Evolutionary conservation across 2,113 vertebrate genomes (phyloP), one percentile per base, ranked within the genome.

Genomic region (Emberiza fucata): DNA sequence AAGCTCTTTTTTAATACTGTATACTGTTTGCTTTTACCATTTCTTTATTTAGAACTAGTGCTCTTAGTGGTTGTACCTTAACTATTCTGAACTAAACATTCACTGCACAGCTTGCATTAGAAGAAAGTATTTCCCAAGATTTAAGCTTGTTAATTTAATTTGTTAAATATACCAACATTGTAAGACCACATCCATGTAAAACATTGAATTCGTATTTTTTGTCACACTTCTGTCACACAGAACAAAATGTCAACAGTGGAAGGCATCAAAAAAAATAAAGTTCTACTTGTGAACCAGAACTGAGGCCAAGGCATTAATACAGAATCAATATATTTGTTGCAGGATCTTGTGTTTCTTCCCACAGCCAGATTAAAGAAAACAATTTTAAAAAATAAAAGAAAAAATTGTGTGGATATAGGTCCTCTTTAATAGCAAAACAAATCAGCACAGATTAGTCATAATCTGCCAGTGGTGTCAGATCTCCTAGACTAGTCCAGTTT

Each of bases 251-350:
- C 42, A 90, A 79, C 29, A 50, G 48, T 47, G 35, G 48, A 94
- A 92, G 25, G 54, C 86, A 86, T 29, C 5, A 86, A 77, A 81
- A 81, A 82, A 91, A 96, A 96, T 95, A 96, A 96, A 97, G 50
- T 81, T 95, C 65, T 69, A 54, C 54, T 54, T 90, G 40, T 19
- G 53, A 76, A 76, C 54, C 71, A 76, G 25, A 82, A 82, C 25
- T 53, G 40, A 76, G 40, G 40, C 47, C n/a, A 40, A 69, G 29
- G 45, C 2, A 3, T 89, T 84, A 40, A 71, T 78, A 22, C 45
- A 40, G 8, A 72, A 79, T 78, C 64, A 35, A 19, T 71, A 0
- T 22, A 72, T 48, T 85, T 57, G 11, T 66, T 90, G 42, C 42
- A 88, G 82, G 51, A 90, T 29, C 9, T 45, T 33, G 5, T 54